Base-by-base conservation (phyloP, 2,113 vertebrate genomes). In the Oncorhynchus kisutch region DNA sequence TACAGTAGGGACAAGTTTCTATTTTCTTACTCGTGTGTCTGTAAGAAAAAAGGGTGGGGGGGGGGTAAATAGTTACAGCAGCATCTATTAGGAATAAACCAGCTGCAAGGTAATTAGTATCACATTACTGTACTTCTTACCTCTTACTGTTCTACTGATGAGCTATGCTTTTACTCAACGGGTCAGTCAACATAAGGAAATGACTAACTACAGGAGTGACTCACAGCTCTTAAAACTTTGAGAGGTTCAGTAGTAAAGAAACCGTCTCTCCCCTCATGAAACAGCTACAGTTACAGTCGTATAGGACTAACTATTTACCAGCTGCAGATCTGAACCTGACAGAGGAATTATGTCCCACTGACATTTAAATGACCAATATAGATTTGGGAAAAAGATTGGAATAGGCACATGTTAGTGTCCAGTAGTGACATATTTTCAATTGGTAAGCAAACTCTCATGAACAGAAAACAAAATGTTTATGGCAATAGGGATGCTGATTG, bases 211-310 rank as follows among this genome's bases (percentile, higher is more conserved):
- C 2, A 20, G 54, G 16, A 67, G 24, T 67, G 12, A 31, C 14
- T 29, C 74, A 70, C 76, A 77, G 69, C 49, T 60, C 51, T 20
- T 25, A 31, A 45, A 29, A 31, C 16, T 31, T 18, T 9, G 31
- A 72, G 70, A 29, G n/a, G 31, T 5, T 65, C 31, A 16, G 29
- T 25, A 84, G 67, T 75, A 78, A 80, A 29, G 51, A 65, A n/a
- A 66, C 25, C 67, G 22, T n/a, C 48, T 14, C 27, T 45, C 51
- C 1, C 4, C n/a, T 77, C 9, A 3, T 6, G 24, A 74, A 25
- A 8, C 4, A 1, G 69, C 62, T 45, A 60, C 60, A 51, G 48
- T 51, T 51, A 27, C 18, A 24, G 7, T 66, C 22, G 12, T 34
- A 49, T 3, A 14, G 6, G 70, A 16, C 64, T 76, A 12, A 68